Evolutionary conservation across 2,888 invertebrate species (phyloP), one percentile per base, ranked within the genome.

Genomic region (Erynnis tages): DNA sequence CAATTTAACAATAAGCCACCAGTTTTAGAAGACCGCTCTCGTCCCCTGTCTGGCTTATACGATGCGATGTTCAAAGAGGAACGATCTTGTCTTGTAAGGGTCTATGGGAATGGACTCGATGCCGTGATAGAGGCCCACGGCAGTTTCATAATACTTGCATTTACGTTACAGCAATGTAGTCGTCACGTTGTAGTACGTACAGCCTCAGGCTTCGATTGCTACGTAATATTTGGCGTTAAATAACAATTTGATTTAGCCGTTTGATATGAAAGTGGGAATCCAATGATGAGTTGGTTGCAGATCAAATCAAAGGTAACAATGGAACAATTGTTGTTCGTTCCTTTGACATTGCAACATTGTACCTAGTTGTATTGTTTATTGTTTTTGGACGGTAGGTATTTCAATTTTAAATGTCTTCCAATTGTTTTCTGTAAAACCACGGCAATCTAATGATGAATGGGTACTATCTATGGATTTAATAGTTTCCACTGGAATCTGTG

Each of bases 121-220:
- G 58, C 57, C 54, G 53, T 63, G 65, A 61, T 68, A 55, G 59
- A 63, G 63, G 69, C 69, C 71, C 58, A 63, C 67, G 70, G 67
- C 66, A 58, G 72, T 81, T 80, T 77, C 76, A 73, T 77, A 79
- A 82, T 66, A 65, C 58, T 76, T 74, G 67, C 73, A 78, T 81
- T 82, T 77, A 76, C 74, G 74, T 75, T 76, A 74, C 71, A 68
- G 66, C 61, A 11, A 6, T 62, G 66, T 60, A 66, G 66, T 71
- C 65, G 68, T 63, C 65, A 64, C 67, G 67, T 66, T 75, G 73
- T 70, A 67, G 64, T 69, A 65, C 67, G 64, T 69, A 65, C 63
- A 56, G 70, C 74, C 71, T 61, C 60, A 55, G 63, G 73, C 67
- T 70, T 65, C 66, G 61, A 63, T 60, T 62, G 63, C 65, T 58